A percentile compares a stretch with the other conserved stretches of the same genome.
phyloP scores from a whole-genome alignment of 1,140 invertebrate genomes.

The Calephelis virginiensis region DNA sequence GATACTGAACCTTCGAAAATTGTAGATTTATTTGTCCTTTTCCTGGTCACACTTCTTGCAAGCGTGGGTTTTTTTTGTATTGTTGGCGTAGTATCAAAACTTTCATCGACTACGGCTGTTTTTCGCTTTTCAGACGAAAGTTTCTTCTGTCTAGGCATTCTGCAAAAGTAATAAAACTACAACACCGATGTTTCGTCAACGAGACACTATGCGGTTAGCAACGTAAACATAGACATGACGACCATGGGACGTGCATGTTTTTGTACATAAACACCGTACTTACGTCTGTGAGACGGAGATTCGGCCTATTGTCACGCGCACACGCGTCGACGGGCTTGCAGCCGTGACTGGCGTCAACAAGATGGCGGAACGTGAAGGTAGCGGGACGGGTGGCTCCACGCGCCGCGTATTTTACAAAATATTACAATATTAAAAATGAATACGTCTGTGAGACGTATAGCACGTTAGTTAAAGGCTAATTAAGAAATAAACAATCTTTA shows the following conservation, averaged over 20 bases:
- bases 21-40: no score
- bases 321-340: constrained; percentile 16
- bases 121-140: no score
- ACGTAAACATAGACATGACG: constrained; percentile 2
- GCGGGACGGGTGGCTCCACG: constrained; percentile 5
- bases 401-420: constrained; percentile 12
- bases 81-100: constrained; percentile 3
- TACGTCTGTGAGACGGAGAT: constrained; percentile 20
- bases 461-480: no score
- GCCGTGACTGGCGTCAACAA: constrained; percentile 16
- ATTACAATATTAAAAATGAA: no score
- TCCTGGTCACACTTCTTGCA: background rate
- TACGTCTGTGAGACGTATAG: no score
- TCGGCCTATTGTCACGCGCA: constrained; percentile 3
- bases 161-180: constrained; percentile 13
- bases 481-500: no score
- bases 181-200: constrained; percentile 13
- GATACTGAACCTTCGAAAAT: no score
- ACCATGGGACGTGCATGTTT: constrained; percentile 5
- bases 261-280: constrained; percentile 20
- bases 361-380: constrained; percentile 14
- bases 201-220: constrained; percentile 6
- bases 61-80: background rate
- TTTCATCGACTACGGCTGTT: no score
- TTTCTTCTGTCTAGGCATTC: constrained; percentile 15